Base-by-base conservation (phyloP, 2,888 invertebrate genomes). In the Euphydryas editha region DNA sequence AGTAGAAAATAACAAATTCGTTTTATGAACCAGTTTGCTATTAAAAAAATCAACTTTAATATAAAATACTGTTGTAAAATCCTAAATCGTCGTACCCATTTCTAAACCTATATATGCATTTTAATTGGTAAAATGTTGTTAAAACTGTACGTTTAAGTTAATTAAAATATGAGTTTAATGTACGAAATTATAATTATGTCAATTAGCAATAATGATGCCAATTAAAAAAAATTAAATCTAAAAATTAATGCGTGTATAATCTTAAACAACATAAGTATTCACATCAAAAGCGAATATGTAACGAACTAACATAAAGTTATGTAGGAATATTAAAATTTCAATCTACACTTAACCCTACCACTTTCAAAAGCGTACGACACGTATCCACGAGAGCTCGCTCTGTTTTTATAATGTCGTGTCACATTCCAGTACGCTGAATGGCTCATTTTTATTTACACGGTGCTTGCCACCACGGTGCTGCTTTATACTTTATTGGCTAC, bases 381-480 rank as follows among this genome's bases (percentile, higher is more conserved):
- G 47, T 51, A 49, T 37, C 58, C 51, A 37, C 36, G 57, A 51
- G 36, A 36, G 42, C 36, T 59, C 37, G 37, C 46, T 67, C 42
- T 47, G 30, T 62, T 55, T 67, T 46, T 55, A 37, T 56, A 55
- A 59, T 56, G 30, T 51, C 56, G 42, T 51, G 47, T 61, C 21
- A 56, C 59, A 62, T 39, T 47, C 51, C 79, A 79, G 66, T 63
- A 51, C 63, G 68, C 70, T 72, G 71, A 62, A 54, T 62, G 51
- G 30, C 37, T 68, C 71, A 70, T 70, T 64, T 62, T 69, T 67
- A 72, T 72, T 67, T 64, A 69, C 63, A 69, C 46, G 65, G 37
- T 39, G 49, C 61, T 60, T 47, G 62, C 47, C 17, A 39, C 30
- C 46, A 24, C 11, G 4, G n/a, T n/a, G 24, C 17, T 37, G 39